Evolutionary conservation across 2,888 invertebrate species (phyloP).

Genomic region (Eremobia ochroleuca): DNA sequence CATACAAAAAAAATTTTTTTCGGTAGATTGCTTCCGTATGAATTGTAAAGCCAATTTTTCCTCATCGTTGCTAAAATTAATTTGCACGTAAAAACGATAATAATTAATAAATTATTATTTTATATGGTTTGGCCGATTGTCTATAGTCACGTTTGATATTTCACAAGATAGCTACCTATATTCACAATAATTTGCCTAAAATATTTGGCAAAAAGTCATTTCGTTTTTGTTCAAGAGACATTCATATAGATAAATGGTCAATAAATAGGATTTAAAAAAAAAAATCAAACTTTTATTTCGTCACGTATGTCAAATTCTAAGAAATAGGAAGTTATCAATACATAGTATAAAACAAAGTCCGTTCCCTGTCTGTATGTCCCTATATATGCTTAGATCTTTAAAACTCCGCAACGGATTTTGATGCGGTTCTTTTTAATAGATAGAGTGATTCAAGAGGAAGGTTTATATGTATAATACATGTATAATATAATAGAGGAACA

Average conservation of each 20-base stretch:
- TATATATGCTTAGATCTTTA: too few species aligned
- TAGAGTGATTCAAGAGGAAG: too few species aligned
- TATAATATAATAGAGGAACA: too few species aligned
- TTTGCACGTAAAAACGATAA: neutral
- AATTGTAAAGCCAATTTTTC: neutral
- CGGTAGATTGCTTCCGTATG: neutral
- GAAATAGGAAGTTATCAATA: neutral
- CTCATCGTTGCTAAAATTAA: conserved; percentile 3
- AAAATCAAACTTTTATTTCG: neutral
- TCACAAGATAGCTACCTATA: neutral
- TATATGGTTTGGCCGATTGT: neutral
- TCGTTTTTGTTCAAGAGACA: neutral
- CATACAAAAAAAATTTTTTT: conserved; percentile 3
- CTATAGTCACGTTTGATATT: neutral
- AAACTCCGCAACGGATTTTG: too few species aligned
- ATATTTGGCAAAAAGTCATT: neutral
- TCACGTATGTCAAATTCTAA: conserved; percentile 9
- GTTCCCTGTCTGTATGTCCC: too few species aligned
- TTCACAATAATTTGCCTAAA: conserved; percentile 5
- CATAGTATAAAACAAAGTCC: too few species aligned
- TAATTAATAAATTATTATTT: neutral
- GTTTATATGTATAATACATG: too few species aligned
- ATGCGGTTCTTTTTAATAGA: too few species aligned
- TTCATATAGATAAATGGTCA: neutral
- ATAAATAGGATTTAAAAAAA: neutral